These are phyloP conservation scores for Anastrepha obliqua DNA, from an alignment of 1,140 invertebrate species.

Conservation along the genomic window DNA sequence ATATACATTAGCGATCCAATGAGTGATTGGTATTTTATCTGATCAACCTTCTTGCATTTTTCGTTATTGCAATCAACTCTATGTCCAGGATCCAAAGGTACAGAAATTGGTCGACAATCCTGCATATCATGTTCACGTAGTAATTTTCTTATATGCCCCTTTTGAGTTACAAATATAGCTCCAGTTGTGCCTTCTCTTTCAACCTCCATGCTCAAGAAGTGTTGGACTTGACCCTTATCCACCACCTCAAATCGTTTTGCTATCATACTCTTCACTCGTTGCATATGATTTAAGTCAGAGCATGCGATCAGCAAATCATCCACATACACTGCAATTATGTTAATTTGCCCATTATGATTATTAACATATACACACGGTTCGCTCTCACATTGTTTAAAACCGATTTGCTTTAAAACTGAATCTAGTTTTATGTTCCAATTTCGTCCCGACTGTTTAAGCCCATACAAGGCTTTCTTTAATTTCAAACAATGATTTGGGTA, in stretches of 20 bases:
- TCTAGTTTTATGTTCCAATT: conserved; percentile 62
- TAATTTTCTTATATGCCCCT: conserved; percentile 57
- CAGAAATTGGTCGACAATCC: conserved; percentile 18
- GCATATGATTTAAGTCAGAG: conserved; percentile 27
- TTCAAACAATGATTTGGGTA: conserved; percentile 48
- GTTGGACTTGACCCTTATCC: conserved; percentile 58
- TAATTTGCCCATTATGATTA: conserved; percentile 57
- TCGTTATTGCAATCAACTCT: conserved; percentile 36
- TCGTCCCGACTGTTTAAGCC: conserved; percentile 64
- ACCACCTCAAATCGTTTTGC: conserved; percentile 63
- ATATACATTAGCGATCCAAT: conserved; percentile 55
- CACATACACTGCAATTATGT: conserved; percentile 54
- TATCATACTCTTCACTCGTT: conserved; percentile 7
- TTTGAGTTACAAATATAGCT: conserved; percentile 34
- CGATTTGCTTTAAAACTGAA: conserved; percentile 50
- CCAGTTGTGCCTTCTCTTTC: conserved; percentile 56
- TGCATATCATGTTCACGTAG: conserved; percentile 37
- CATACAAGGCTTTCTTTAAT: conserved; percentile 64
- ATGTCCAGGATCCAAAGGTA: conserved; percentile 28
- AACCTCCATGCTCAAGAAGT: conserved; percentile 69
- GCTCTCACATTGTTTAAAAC: conserved; percentile 42
- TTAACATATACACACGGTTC: conserved; percentile 63
- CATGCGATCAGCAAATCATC: conserved; percentile 38
- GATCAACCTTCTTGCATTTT: conserved; percentile 19
- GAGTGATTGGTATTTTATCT: conserved; percentile 38